Evolutionary conservation across 2,888 invertebrate genomes (phyloP).

Genomic region (Fragum fragum): DNA sequence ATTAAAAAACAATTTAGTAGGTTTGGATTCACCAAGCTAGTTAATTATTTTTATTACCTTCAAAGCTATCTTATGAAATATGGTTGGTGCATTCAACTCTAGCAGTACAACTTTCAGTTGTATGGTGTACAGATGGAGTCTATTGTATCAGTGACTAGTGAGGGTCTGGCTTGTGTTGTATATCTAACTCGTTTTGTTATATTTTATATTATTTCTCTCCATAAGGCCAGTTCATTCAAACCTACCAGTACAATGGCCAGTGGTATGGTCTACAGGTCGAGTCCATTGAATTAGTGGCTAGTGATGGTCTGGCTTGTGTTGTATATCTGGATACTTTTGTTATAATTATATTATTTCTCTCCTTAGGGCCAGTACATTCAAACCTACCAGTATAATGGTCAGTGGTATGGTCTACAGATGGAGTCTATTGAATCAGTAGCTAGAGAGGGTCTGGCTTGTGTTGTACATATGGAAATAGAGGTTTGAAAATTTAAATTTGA

Average conservation of each 20-base stretch:
- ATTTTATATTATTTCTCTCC: too few species aligned
- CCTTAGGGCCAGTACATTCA: constrained; percentile 85
- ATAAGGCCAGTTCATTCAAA: constrained; percentile 85
- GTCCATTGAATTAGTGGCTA: constrained; percentile 85
- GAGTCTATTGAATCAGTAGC: constrained; percentile 86
- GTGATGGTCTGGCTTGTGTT: constrained; percentile 86
- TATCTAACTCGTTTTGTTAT: too few species aligned
- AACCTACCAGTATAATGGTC: constrained; percentile 82
- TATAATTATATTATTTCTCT: too few species aligned
- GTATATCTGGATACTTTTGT: constrained; percentile 87
- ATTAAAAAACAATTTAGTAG: too few species aligned
- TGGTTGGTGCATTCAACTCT: constrained; percentile 86
- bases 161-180: constrained; percentile 86
- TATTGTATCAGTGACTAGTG: constrained; percentile 85
- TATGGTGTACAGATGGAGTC: constrained; percentile 86
- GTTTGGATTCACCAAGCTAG: too few species aligned
- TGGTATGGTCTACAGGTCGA: constrained; percentile 86
- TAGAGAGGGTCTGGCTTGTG: constrained; percentile 86
- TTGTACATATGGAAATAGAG: constrained; percentile 87
- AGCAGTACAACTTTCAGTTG: constrained; percentile 82
- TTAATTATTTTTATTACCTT: too few species aligned
- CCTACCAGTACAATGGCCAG: constrained; percentile 82
- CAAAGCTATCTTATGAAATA: too few species aligned
- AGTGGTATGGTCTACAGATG: constrained; percentile 86
- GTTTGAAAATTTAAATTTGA: too few species aligned